Evolutionary conservation across 2,888 invertebrate species (phyloP), one percentile per base, ranked within the genome.

Genomic region (Incurvaria masculella): DNA sequence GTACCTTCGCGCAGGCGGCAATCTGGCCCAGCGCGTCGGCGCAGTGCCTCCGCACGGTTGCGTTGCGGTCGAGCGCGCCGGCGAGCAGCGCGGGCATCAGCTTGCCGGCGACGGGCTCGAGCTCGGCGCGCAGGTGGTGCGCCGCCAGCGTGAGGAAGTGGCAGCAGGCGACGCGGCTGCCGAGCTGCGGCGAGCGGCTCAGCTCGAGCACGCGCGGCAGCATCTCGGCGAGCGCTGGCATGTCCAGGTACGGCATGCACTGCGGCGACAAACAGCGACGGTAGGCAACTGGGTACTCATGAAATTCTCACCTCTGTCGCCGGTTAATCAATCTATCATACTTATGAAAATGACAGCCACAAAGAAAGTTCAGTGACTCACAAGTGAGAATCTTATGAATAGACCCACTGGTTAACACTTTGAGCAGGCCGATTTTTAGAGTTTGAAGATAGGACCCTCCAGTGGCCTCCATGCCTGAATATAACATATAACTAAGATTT

Each of bases 21-120:
- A 96, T 79, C 61, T 94, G 88, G 0, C 96, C 96, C 51, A 96
- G 83, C 17, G 93, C 88, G 48, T 84, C 82, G 0, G 94, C 90
- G 64, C 88, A 92, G 53, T 89, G 88, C 70, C 91, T 94, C 58
- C 94, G 81, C 1, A 95, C 86, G 0, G 89, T 88, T 1, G 85
- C 76, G 63, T 94, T 95, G 50, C 93, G 83, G 68, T 97, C 95
- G 43, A 87, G 86, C 17, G 94, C 76, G 1, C 94, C 93, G 55
- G 85, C 85, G 38, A 93, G 78, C 47, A 93, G 69, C 10, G 57
- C 68, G 1, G 69, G 65, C 65, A 85, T 71, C 42, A 84, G 78
- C 61, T 83, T 84, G 5, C 82, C 79, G 0, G 81, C 82, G 1
- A 84, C 59, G 0, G 83, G 82, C 21, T 81, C 81, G 56, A 85